Base-by-base conservation (phyloP, 2,797 vertebrate species). In the Syngnathus acus region DNA sequence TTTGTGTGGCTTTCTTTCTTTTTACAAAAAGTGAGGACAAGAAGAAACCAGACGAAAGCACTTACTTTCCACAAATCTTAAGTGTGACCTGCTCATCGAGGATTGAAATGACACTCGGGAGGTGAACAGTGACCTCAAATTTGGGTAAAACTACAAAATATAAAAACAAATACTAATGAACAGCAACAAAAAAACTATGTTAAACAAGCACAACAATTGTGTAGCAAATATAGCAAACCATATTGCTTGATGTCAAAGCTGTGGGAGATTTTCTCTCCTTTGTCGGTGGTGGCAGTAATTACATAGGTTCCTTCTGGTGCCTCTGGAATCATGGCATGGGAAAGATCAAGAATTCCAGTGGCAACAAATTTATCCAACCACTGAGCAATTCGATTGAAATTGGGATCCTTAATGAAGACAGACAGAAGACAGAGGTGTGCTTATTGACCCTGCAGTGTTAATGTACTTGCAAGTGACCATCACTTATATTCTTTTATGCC, bases 11-110 rank as follows among this genome's bases (percentile, higher is more conserved):
- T 23, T 54, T 51, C 9, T 51, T 54, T 23, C 53, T n/a, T 10
- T 23, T 26, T 26, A 13, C 23, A 5, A n/a, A 54, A 54, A 26
- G 53, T 23, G 10, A 54, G 1, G 21, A 26, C 9, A 21, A 21
- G 11, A 21, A 3, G 11, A 13, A 10, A 7, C 4, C n/a, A n/a
- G 1, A 9, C 6, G 7, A 38, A 58, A 43, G 68, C 23, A 83
- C 92, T 90, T 75, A 95, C 94, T 92, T 93, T 76, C 89, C 93
- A 84, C 94, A 94, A 4, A 93, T 63, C 53, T 59, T 83, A 0
- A 94, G 38, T 0, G 55, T 80, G 37, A 86, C 86, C 16, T 75
- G 62, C 57, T 69, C 45, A 57, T 94, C 90, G 76, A 89, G 66
- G 32, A 81, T 68, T 64, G 85, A 85, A 32, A 94, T 80, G 59